These are phyloP conservation scores for Standfussiana lucernea DNA, from an alignment of 2,888 invertebrate species.

Conservation along the genomic window DNA sequence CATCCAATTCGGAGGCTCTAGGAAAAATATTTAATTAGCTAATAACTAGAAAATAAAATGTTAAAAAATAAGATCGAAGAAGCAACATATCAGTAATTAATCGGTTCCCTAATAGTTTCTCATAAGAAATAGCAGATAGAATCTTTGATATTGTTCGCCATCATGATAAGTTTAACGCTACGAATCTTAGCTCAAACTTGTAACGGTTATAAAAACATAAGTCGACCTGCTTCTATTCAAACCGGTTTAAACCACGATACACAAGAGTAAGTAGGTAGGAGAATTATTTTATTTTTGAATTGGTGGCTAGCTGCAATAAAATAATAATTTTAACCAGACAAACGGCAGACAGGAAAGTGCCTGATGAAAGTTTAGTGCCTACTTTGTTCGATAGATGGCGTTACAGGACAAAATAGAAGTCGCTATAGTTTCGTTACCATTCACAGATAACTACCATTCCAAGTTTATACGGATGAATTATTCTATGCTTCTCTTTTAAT, in stretches of 20 bases:
- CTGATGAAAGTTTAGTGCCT: not conserved
- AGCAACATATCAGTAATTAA: not conserved
- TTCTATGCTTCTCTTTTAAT: too few relatives aligned
- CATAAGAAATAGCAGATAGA: slow-evolving; percentile 1
- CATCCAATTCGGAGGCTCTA: not conserved
- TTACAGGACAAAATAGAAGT: not conserved
- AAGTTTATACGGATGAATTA: too few relatives aligned
- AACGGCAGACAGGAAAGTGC: not conserved
- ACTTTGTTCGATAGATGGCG: not conserved
- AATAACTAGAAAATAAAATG: not conserved
- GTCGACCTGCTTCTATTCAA: slow-evolving; percentile 39
- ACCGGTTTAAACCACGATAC: slow-evolving; percentile 36
- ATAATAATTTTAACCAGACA: slow-evolving; percentile 2
- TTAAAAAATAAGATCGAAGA: not conserved
- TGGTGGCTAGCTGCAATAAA: slow-evolving; percentile 11
- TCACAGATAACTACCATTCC: too few relatives aligned
- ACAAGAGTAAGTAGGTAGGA: slow-evolving; percentile 9
- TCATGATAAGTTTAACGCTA: slow-evolving; percentile 2
- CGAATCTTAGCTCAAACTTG: slow-evolving; percentile 17
- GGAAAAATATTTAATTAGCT: not conserved
- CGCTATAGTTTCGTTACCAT: not conserved
- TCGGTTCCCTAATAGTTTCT: not conserved
- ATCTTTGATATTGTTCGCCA: slow-evolving; percentile 14
- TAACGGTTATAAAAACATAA: slow-evolving; percentile 33
- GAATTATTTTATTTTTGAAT: slow-evolving; percentile 3